These are phyloP conservation scores for Fragum whitleyi DNA, from an alignment of 2,888 invertebrate genomes.

Conservation along the genomic window DNA sequence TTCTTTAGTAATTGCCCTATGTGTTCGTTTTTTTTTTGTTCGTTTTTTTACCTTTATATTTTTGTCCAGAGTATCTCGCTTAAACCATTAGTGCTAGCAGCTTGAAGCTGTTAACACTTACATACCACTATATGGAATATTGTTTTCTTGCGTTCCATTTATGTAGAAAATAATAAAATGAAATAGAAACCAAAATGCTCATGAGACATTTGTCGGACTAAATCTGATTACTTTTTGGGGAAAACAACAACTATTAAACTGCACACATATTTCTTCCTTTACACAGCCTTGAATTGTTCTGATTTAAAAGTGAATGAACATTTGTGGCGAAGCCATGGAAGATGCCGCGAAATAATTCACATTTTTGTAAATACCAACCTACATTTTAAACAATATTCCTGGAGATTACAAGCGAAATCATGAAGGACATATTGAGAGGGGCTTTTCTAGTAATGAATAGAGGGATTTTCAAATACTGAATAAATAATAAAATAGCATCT, in stretches of 20 bases:
- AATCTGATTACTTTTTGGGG: slow-evolving; percentile 31
- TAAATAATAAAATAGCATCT: neutral
- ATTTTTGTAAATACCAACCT: neutral
- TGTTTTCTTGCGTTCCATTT: slow-evolving; percentile 43
- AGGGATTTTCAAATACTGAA: slow-evolving; percentile 28
- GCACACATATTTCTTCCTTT: slow-evolving; percentile 47
- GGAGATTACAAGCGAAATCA: slow-evolving; percentile 52
- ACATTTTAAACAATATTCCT: slow-evolving; percentile 36
- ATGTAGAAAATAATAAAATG: slow-evolving; percentile 49
- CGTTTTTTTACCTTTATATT: too few species aligned
- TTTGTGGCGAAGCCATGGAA: slow-evolving; percentile 51
- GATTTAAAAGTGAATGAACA: slow-evolving; percentile 45
- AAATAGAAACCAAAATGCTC: slow-evolving; percentile 38
- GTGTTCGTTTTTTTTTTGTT: too few species aligned
- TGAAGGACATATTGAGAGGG: slow-evolving; percentile 41
- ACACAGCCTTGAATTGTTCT: slow-evolving; percentile 38
- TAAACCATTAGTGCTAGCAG: too few species aligned
- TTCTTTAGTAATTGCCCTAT: too few species aligned
- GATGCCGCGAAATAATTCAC: neutral
- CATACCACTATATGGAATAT: too few species aligned
- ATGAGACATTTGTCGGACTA: slow-evolving; percentile 32
- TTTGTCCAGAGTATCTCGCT: too few species aligned
- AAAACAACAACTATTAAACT: slow-evolving; percentile 38
- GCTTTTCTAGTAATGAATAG: slow-evolving; percentile 21
- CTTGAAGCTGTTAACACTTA: too few species aligned